Conservation (phyloP, 2,113 vertebrate genomes). For the Mobula hypostoma region DNA sequence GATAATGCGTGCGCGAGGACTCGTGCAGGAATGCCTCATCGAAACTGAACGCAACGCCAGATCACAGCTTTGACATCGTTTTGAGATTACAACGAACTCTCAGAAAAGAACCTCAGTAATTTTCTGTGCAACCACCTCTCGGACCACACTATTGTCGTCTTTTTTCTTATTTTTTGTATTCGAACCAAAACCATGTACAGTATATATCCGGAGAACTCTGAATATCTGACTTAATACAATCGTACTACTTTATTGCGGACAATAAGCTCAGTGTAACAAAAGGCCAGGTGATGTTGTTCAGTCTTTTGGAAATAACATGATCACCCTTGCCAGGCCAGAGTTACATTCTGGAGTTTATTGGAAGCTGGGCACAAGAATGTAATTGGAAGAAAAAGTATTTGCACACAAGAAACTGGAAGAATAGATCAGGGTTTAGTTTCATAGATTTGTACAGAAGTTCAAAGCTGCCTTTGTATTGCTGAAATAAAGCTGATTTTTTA, state of each 20-base stretch:
- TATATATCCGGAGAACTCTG: neutral
- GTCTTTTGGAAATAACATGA: neutral
- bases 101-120: no score
- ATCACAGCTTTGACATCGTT: conserved; percentile 64
- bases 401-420: conserved; percentile 20
- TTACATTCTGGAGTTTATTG: neutral
- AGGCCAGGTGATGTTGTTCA: neutral
- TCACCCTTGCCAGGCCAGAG: no score
- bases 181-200: neutral
- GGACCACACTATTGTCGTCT: neutral
- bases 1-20: conserved; percentile 89
- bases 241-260: no score
- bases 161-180: neutral
- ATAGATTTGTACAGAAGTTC: conserved; percentile 17
- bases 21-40: conserved; percentile 92
- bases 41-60: conserved; percentile 93
- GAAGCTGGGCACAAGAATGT: neutral
- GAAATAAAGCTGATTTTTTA: conserved; percentile 99
- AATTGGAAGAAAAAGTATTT: neutral
- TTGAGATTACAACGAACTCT: neutral
- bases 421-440: neutral
- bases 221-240: neutral
- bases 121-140: neutral
- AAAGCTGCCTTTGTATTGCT: conserved; percentile 93
- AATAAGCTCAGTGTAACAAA: neutral